A percentile compares a stretch with the other conserved stretches of the same genome.
Conservation (phyloP, 1,140 invertebrate genomes). For the Meloidogyne hapla region DNA sequence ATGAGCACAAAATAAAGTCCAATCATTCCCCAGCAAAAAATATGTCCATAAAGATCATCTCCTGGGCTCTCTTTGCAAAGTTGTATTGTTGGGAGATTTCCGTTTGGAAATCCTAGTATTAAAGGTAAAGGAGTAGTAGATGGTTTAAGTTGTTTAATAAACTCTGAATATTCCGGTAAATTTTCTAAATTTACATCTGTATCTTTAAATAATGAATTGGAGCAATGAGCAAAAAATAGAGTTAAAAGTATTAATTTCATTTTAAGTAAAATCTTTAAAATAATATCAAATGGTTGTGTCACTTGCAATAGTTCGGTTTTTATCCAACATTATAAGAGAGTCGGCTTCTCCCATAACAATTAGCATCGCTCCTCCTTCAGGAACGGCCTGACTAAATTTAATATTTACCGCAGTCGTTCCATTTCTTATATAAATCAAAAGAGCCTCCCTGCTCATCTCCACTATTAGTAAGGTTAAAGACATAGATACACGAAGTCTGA, state of each 20-base stretch:
- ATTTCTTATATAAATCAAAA: conserved; percentile 29
- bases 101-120: no score
- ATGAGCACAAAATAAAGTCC: background rate
- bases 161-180: no score
- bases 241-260: no score
- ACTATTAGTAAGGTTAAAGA: conserved; percentile 25
- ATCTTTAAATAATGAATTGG: no score
- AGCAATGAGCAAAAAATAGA: no score
- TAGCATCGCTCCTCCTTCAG: conserved; percentile 19
- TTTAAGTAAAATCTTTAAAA: no score
- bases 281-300: background rate
- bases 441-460: conserved; percentile 2
- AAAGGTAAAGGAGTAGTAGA: no score
- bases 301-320: conserved; percentile 11
- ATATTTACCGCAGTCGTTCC: conserved; percentile 20
- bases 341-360: conserved; percentile 21
- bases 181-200: no score
- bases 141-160: no score
- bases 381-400: conserved; percentile 28
- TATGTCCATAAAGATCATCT: background rate
- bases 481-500: background rate
- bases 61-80: background rate
- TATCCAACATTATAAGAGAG: conserved; percentile 11
- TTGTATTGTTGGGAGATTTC: background rate
- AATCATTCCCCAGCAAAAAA: background rate